Evolutionary conservation across 2,113 vertebrate genomes (phyloP), one percentile per base, ranked within the genome.

Genomic region (Dasypus novemcinctus): DNA sequence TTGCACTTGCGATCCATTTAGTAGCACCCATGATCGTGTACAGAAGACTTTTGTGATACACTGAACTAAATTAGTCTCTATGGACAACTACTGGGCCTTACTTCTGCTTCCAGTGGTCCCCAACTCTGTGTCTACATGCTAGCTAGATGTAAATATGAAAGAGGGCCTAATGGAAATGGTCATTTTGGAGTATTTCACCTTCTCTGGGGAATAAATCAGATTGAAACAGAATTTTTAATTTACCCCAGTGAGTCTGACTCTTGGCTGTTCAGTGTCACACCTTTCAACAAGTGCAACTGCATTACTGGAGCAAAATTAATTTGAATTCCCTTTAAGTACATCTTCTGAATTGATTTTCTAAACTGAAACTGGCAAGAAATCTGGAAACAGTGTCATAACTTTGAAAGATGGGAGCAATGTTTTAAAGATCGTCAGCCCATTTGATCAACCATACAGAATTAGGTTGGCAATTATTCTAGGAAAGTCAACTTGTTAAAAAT

Each of bases 301-400:
- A 7, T 88, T 89, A 89, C 78, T 18, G n/a, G 91, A 94, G 69
- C 59, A 87, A 86, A 95, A 92, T 88, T 91, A 84, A 96, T 90
- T 87, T 74, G 94, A 95, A 83, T 94, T 94, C 74, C 82, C 78
- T 94, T 95, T 85, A 95, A 96, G 91, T 36, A 72, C 20, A 72
- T 95, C 71, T 74, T 96, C 66, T n/a, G 87, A 61, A 29, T 96
- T 96, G 81, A 64, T 94, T 93, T 95, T 72, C 84, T 94, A 88
- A 95, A 94, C 61, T 95, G 61, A 95, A 95, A 91, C 83, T 93
- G 82, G 85, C 94, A 93, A 91, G 91, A 88, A 82, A 88, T 96
- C 91, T 91, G 93, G 87, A 61, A 83, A 64, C 11, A 64, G 43
- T 82, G 86, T 82, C 82, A 64, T 93, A 91, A 91, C 29, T 46